Conservation (phyloP, 2,113 vertebrate genomes). For the Chlorodrepanis virens region DNA sequence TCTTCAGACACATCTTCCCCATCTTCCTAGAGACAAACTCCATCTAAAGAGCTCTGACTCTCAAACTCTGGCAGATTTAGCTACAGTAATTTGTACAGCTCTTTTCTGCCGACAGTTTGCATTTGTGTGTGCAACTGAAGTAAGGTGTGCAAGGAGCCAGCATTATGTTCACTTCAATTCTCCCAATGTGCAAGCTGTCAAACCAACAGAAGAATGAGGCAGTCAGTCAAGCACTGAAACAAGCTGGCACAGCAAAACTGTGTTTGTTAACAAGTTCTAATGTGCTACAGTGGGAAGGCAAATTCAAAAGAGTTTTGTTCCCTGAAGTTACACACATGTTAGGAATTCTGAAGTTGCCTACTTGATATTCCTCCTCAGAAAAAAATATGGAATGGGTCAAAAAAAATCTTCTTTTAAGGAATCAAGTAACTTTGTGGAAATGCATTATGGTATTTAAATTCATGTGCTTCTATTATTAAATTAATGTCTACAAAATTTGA, state of each 20-base stretch:
- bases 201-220: background rate
- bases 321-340: background rate
- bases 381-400: background rate
- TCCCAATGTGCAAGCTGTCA: background rate
- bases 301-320: background rate
- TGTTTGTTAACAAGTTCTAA: background rate
- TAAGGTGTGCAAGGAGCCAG: background rate
- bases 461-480: background rate
- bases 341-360: background rate
- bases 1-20: background rate
- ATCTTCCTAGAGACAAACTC: background rate
- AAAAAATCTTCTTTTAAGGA: background rate
- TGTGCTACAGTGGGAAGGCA: background rate
- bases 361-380: background rate
- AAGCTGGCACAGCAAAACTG: background rate
- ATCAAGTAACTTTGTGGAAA: background rate
- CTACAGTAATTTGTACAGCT: background rate
- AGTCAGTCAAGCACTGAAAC: background rate
- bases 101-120: background rate
- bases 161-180: background rate
- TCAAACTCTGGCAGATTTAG: background rate
- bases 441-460: background rate
- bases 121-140: background rate
- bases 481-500: background rate
- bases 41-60: background rate